Conservation (phyloP, 2,888 invertebrate genomes). For the Morpho achilles region DNA sequence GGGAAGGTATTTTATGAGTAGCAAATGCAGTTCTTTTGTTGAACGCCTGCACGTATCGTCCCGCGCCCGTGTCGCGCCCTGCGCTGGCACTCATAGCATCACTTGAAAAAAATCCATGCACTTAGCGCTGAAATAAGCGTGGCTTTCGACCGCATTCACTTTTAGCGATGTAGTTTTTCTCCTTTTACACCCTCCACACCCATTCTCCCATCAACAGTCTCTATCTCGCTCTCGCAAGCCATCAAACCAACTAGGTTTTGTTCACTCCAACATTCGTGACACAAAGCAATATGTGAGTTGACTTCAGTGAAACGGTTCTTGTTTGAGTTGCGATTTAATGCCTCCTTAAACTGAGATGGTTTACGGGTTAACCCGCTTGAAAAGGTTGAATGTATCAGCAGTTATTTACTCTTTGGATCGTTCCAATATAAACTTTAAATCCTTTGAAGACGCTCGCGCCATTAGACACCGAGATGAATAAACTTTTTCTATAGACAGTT, state of each 20-base stretch:
- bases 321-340: constrained; percentile 80
- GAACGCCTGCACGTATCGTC: constrained; percentile 14
- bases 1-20: constrained; percentile 8
- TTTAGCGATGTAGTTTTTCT: constrained; percentile 79
- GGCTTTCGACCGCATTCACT: constrained; percentile 79
- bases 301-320: constrained; percentile 77
- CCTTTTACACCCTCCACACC: constrained; percentile 74
- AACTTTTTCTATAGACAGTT: constrained; percentile 23
- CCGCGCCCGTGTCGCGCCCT: constrained; percentile 21
- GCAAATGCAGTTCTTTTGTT: constrained; percentile 19
- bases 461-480: constrained; percentile 36
- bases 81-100: constrained; percentile 54
- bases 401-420: constrained; percentile 70
- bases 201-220: constrained; percentile 61
- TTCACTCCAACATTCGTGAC: constrained; percentile 76
- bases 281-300: constrained; percentile 79
- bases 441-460: constrained; percentile 54
- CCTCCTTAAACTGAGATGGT: constrained; percentile 79
- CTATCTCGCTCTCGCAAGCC: constrained; percentile 61
- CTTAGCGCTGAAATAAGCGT: constrained; percentile 76
- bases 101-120: constrained; percentile 78
- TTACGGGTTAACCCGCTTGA: constrained; percentile 75
- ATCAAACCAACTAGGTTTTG: constrained; percentile 57
- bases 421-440: constrained; percentile 68
- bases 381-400: constrained; percentile 71